phyloP scores from a whole-genome alignment of 2,888 invertebrate species.

The Masnerella sp. region DNA sequence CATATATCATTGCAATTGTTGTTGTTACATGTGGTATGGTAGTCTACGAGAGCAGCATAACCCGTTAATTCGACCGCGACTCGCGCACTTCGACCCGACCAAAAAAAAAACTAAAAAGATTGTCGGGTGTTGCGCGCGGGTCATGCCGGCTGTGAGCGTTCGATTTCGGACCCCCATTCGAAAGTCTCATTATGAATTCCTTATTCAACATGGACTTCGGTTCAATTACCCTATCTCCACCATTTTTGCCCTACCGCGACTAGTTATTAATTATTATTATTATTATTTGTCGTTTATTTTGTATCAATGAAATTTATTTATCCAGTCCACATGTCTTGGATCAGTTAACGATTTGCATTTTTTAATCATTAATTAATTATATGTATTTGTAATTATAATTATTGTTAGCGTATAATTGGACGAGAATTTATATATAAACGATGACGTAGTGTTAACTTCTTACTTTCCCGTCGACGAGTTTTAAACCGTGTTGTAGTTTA shows the following conservation, averaged over 20 bases:
- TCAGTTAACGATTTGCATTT: constrained; percentile 51
- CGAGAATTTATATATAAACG: constrained; percentile 35
- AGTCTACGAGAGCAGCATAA: constrained; percentile 74
- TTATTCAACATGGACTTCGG: no score
- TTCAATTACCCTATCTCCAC: no score
- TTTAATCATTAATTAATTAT: constrained; percentile 44
- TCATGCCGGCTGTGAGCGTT: constrained; percentile 51
- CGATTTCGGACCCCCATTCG: constrained; percentile 42
- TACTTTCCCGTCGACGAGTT: constrained; percentile 20
- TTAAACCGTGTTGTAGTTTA: constrained; percentile 41
- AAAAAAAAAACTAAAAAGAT: neutral
- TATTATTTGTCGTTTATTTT: constrained; percentile 46
- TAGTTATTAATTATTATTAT: constrained; percentile 16
- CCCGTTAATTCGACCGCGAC: constrained; percentile 70
- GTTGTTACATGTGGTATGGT: constrained; percentile 72
- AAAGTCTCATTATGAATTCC: constrained; percentile 2
- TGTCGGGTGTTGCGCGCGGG: constrained; percentile 13
- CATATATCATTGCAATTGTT: constrained; percentile 66
- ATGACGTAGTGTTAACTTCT: constrained; percentile 24
- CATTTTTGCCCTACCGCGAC: constrained; percentile 4
- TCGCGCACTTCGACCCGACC: constrained; percentile 10
- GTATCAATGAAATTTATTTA: constrained; percentile 41
- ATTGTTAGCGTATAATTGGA: constrained; percentile 44
- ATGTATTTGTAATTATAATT: constrained; percentile 45
- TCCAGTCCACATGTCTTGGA: constrained; percentile 34